Conservation (phyloP, 1,140 invertebrate species). For the Drosophila nebulosa region DNA sequence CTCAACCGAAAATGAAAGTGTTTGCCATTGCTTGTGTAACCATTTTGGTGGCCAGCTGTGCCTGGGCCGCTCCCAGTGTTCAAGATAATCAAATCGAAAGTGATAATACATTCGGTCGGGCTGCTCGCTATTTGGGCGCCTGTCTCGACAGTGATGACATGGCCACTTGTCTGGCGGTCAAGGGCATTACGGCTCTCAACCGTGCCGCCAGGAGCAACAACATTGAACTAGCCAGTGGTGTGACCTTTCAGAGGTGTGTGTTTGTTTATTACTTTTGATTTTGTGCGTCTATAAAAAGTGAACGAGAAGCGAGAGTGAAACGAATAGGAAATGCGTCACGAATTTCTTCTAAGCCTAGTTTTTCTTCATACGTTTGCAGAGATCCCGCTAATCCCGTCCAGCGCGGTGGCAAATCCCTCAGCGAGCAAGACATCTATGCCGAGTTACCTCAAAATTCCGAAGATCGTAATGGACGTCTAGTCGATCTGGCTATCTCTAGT, state of each 20-base stretch:
- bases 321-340: conserved; percentile 3
- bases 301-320: conserved; percentile 13
- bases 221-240: conserved; percentile 83
- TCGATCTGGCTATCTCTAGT: conserved; percentile 83
- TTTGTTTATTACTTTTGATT: conserved; percentile 24
- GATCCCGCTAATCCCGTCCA: conserved; percentile 75
- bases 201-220: conserved; percentile 83
- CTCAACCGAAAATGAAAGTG: conserved; percentile 80
- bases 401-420: conserved; percentile 81
- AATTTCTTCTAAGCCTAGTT: neutral
- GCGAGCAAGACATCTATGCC: conserved; percentile 83
- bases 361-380: conserved; percentile 51
- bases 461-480: conserved; percentile 82
- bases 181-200: conserved; percentile 83
- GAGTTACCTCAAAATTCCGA: conserved; percentile 82
- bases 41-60: conserved; percentile 65
- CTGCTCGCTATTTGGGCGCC: conserved; percentile 71
- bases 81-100: conserved; percentile 77
- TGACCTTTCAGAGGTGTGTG: conserved; percentile 83
- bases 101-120: conserved; percentile 63
- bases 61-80: conserved; percentile 74
- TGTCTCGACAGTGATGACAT: conserved; percentile 81
- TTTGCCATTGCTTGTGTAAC: conserved; percentile 67
- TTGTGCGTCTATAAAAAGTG: conserved; percentile 16
- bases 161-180: conserved; percentile 83